These are phyloP conservation scores for Microvelia longipes DNA, from an alignment of 1,140 invertebrate genomes.

Conservation along the genomic window DNA sequence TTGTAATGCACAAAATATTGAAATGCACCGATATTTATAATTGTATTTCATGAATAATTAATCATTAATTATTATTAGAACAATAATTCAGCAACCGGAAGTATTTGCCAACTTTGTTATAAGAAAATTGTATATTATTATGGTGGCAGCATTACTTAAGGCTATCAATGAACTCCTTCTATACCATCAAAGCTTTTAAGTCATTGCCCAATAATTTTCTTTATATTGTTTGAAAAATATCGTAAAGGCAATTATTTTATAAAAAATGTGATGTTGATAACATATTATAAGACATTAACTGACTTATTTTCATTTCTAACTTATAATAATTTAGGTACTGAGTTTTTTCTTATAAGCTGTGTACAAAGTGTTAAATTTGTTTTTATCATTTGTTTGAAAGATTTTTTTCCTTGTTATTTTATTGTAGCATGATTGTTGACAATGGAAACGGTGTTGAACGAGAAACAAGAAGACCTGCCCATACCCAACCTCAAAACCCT, in stretches of 20 bases:
- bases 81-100: no score
- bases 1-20: no score
- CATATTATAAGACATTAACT: neutral
- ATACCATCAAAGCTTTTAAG: neutral
- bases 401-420: no score
- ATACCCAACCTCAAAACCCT: neutral
- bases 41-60: no score
- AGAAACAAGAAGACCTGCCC: neutral
- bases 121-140: no score
- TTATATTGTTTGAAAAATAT: neutral
- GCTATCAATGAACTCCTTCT: no score
- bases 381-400: neutral
- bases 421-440: neutral
- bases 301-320: neutral
- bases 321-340: neutral
- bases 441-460: neutral
- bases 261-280: neutral
- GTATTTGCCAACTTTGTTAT: no score
- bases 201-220: neutral
- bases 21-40: no score
- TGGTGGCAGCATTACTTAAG: no score
- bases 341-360: neutral
- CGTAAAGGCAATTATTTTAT: neutral
- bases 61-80: no score
- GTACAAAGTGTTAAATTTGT: neutral